phyloP scores from a whole-genome alignment of 2,797 vertebrate genomes.

The Merluccius polli region DNA sequence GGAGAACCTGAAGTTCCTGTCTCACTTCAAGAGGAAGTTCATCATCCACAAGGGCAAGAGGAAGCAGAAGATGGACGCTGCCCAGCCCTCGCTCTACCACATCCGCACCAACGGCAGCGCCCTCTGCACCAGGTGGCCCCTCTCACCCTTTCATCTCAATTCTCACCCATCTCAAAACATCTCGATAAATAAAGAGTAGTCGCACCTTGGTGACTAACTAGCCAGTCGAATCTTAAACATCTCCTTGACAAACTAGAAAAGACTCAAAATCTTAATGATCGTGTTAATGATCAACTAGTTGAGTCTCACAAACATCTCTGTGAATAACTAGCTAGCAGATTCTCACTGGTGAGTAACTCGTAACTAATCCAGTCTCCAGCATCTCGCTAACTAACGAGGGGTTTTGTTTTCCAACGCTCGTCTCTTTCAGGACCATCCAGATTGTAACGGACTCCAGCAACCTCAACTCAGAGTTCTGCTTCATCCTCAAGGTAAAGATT shows the following conservation, averaged over 20 bases:
- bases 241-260: not conserved
- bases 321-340: not conserved
- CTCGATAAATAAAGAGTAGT: no score
- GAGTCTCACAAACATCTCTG: not conserved
- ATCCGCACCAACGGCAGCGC: conserved; percentile 95
- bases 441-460: conserved; percentile 88
- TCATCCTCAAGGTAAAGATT: conserved; percentile 89
- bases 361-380: not conserved
- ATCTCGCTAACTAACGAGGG: not conserved
- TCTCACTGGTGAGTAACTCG: no score
- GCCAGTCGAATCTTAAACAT: not conserved
- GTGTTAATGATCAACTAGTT: not conserved
- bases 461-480: conserved; percentile 97
- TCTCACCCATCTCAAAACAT: not conserved
- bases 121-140: conserved; percentile 87
- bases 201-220: no score
- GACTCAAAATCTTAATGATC: not conserved
- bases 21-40: conserved; percentile 97
- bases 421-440: conserved; percentile 86
- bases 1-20: conserved; percentile 97
- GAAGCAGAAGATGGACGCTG: conserved; percentile 77
- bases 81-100: conserved; percentile 95
- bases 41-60: conserved; percentile 95
- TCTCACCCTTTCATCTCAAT: not conserved
- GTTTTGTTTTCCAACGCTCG: not conserved